Evolutionary conservation across 2,888 invertebrate genomes (phyloP).

Genomic region (Apoderus coryli): DNA sequence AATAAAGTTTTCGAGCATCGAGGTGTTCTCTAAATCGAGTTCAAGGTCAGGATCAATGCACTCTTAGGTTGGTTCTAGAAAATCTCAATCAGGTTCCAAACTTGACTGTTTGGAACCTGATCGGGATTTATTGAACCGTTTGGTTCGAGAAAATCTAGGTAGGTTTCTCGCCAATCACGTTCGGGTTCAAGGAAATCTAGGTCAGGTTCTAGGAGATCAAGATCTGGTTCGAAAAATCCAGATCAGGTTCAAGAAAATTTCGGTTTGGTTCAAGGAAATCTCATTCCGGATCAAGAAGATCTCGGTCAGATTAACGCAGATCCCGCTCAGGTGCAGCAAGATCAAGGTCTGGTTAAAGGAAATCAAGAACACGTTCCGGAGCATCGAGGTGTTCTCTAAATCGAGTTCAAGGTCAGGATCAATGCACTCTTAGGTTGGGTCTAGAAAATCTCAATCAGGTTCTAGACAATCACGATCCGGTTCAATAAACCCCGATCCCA

Average conservation of each 20-base stretch:
- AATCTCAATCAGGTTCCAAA: slow-evolving; percentile 21
- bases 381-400: too few relatives aligned
- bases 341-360: slow-evolving; percentile 17
- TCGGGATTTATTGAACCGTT: slow-evolving; percentile 20
- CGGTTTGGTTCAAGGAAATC: slow-evolving; percentile 17
- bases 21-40: slow-evolving; percentile 25
- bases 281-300: slow-evolving; percentile 24
- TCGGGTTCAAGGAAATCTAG: slow-evolving; percentile 17
- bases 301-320: slow-evolving; percentile 15
- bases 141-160: slow-evolving; percentile 17
- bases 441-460: slow-evolving; percentile 21
- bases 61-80: slow-evolving; percentile 20
- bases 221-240: slow-evolving; percentile 22
- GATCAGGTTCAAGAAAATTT: slow-evolving; percentile 25
- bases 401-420: slow-evolving; percentile 17
- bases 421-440: slow-evolving; percentile 23
- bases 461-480: slow-evolving; percentile 14
- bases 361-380: slow-evolving; percentile 12
- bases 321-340: slow-evolving; percentile 16
- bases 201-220: slow-evolving; percentile 19
- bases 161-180: slow-evolving; percentile 11
- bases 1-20: too few relatives aligned
- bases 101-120: slow-evolving; percentile 17
- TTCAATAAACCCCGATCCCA: slow-evolving; percentile 13
- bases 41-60: slow-evolving; percentile 29